Conservation (phyloP, 2,888 invertebrate genomes). For the Deroplatys truncata region DNA sequence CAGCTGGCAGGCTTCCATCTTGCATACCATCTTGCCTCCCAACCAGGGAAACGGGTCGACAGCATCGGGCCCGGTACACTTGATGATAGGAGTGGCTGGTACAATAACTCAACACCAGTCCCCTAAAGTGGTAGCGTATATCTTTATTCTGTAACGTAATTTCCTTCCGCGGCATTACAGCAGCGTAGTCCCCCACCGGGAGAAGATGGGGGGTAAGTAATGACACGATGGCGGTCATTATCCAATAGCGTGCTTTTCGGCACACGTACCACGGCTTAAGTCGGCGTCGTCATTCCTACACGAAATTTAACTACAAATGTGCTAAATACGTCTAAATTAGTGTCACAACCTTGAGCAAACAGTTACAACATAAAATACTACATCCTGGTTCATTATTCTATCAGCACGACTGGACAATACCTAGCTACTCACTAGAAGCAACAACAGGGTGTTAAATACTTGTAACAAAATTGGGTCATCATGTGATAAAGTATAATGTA, state of each 20-base stretch:
- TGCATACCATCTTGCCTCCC: not conserved
- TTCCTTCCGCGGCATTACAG: not conserved
- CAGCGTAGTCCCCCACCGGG: not conserved
- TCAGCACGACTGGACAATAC: no score
- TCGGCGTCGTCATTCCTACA: no score
- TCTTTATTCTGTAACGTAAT: not conserved
- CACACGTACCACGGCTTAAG: no score
- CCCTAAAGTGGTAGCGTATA: not conserved
- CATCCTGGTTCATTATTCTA: no score
- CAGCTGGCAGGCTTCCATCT: not conserved
- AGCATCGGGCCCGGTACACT: not conserved
- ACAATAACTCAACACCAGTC: not conserved
- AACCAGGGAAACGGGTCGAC: not conserved
- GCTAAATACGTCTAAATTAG: no score
- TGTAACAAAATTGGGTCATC: no score
- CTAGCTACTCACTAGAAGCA: no score
- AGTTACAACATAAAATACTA: no score
- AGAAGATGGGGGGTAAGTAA: not conserved
- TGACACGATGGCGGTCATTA: not conserved
- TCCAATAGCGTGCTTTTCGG: not conserved
- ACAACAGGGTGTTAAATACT: no score
- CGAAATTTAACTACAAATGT: no score
- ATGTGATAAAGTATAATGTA: no score
- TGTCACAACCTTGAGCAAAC: no score
- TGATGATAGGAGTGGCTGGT: not conserved